These are phyloP conservation scores for Helogale parvula DNA, from an alignment of 2,113 vertebrate genomes.

Conservation along the genomic window DNA sequence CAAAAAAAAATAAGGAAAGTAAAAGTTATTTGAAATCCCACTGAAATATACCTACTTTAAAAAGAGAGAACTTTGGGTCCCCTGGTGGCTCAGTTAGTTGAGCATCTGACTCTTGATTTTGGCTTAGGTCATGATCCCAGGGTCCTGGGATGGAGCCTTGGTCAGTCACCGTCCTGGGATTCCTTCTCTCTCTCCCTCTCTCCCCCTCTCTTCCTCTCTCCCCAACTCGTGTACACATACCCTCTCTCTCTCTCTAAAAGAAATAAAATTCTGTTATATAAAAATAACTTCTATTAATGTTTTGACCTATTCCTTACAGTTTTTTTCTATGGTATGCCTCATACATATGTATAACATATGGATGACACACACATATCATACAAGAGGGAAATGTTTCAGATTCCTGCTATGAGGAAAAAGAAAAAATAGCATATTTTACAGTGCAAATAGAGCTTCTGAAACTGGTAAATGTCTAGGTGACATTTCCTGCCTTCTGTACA, in stretches of 20 bases:
- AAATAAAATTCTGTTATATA: background rate
- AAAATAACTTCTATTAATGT: background rate
- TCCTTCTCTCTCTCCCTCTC: too few relatives aligned
- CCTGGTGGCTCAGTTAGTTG: too few relatives aligned
- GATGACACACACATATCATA: background rate
- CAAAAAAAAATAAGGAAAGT: background rate
- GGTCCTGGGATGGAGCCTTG: too few relatives aligned
- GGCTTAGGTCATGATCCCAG: too few relatives aligned
- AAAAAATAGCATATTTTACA: background rate
- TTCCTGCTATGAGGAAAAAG: background rate
- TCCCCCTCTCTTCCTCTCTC: too few relatives aligned
- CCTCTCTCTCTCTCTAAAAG: too few relatives aligned
- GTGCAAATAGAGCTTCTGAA: constrained; percentile 39
- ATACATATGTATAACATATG: background rate
- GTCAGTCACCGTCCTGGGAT: too few relatives aligned
- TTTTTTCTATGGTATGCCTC: background rate
- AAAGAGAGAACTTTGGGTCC: background rate
- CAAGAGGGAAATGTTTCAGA: background rate
- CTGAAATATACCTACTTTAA: background rate
- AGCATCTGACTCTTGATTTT: too few relatives aligned
- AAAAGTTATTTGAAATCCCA: background rate
- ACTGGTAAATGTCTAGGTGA: constrained; percentile 34
- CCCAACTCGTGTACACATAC: too few relatives aligned
- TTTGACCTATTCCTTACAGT: background rate
- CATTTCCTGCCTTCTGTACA: constrained; percentile 71